phyloP scores from a whole-genome alignment of 2,888 invertebrate species.

The Allacma fusca region DNA sequence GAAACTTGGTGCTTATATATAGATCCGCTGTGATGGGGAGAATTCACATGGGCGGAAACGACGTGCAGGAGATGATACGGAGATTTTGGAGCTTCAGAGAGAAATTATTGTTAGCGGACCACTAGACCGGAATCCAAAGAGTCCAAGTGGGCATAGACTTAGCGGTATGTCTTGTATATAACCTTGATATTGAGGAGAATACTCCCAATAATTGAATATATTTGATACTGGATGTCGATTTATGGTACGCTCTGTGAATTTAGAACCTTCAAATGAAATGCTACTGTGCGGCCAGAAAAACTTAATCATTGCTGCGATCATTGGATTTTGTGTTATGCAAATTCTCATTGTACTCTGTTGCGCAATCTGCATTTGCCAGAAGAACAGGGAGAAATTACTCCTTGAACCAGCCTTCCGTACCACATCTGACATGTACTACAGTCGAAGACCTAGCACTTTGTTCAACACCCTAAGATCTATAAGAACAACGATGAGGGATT shows the following conservation, averaged over 20 bases:
- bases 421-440: constrained; percentile 51
- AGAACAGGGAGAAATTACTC: constrained; percentile 52
- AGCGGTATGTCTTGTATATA: background rate
- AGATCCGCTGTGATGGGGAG: constrained; percentile 60
- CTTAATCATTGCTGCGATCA: constrained; percentile 56
- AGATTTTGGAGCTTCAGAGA: constrained; percentile 55
- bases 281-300: constrained; percentile 56
- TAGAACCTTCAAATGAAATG: constrained; percentile 26
- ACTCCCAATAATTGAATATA: too few species aligned
- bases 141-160: constrained; percentile 2
- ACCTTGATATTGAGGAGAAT: too few species aligned
- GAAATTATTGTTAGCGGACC: constrained; percentile 59
- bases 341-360: constrained; percentile 57
- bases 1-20: background rate
- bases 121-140: constrained; percentile 47
- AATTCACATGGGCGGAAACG: constrained; percentile 55
- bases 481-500: constrained; percentile 42
- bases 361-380: constrained; percentile 55
- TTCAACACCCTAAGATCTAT: constrained; percentile 56
- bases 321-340: constrained; percentile 58
- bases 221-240: background rate
- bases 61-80: constrained; percentile 44
- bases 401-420: constrained; percentile 53
- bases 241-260: background rate
- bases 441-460: constrained; percentile 50